A percentile compares a stretch with the other conserved stretches of the same genome.
These are phyloP conservation scores for Petrolisthes cinctipes DNA, from an alignment of 2,888 invertebrate species.

Conservation along the genomic window DNA sequence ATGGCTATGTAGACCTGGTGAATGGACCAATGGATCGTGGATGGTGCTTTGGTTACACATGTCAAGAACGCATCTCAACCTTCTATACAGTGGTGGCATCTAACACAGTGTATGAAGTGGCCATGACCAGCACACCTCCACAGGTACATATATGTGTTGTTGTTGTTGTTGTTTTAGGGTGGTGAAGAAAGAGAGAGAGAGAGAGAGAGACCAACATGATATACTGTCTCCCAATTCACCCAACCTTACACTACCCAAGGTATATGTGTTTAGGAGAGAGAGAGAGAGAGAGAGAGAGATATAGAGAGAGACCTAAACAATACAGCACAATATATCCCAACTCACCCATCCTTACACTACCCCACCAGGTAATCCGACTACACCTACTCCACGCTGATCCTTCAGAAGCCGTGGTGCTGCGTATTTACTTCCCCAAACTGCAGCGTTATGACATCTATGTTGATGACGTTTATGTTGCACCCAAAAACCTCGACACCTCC, in stretches of 20 bases:
- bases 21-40: constrained; percentile 63
- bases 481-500: constrained; percentile 51
- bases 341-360: not conserved
- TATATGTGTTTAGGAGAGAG: not conserved
- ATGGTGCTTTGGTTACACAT: constrained; percentile 63
- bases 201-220: not conserved
- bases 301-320: not conserved
- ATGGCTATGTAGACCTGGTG: constrained; percentile 56
- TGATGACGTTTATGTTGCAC: constrained; percentile 41
- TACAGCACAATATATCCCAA: not conserved
- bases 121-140: constrained; percentile 61
- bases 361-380: constrained; percentile 45
- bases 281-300: not conserved
- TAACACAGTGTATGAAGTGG: constrained; percentile 43
- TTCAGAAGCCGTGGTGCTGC: constrained; percentile 43
- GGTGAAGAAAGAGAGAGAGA: constrained; percentile 14
- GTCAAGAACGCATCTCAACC: constrained; percentile 62
- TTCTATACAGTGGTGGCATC: constrained; percentile 57
- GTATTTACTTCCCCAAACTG: constrained; percentile 60
- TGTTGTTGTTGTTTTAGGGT: no score
- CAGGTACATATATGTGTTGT: constrained; percentile 24
- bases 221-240: no score
- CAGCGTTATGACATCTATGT: constrained; percentile 61
- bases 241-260: no score
- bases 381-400: constrained; percentile 47